A percentile compares a stretch with the other conserved stretches of the same genome.
These are phyloP conservation scores for Apostichopus parvimensis DNA, from an alignment of 35 echinoderm and acorn worm genomes.

Conservation along the genomic window DNA sequence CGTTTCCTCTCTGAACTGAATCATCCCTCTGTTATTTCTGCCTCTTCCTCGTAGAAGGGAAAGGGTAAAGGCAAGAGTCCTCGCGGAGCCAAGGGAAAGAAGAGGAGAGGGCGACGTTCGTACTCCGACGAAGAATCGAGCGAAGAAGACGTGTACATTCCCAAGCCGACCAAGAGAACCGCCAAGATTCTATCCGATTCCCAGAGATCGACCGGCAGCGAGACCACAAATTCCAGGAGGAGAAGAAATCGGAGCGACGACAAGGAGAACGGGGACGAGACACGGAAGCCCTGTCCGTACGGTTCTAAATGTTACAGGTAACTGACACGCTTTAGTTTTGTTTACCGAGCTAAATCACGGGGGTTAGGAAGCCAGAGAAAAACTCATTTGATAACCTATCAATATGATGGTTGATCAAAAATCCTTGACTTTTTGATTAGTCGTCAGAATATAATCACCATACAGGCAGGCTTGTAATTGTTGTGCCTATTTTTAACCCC, in stretches of 20 bases:
- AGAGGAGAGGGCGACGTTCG: neutral
- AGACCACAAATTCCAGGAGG: neutral
- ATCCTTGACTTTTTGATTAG: too few species aligned
- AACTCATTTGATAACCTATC: neutral
- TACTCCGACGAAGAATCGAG: slow-evolving; percentile 63
- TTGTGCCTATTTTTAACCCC: too few species aligned
- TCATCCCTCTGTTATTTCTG: too few species aligned
- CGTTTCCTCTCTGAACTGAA: too few species aligned
- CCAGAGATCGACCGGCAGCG: slow-evolving; percentile 29
- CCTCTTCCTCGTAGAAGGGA: neutral
- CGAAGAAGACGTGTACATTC: slow-evolving; percentile 86
- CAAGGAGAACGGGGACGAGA: slow-evolving; percentile 54
- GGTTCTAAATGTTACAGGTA: slow-evolving; percentile 90
- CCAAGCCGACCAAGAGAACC: slow-evolving; percentile 78
- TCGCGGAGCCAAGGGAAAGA: slow-evolving; percentile 56
- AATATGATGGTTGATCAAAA: too few species aligned
- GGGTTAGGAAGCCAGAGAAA: neutral
- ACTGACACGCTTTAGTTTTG: neutral
- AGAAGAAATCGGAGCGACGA: slow-evolving; percentile 46
- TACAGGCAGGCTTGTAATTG: too few species aligned
- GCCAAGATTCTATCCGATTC: slow-evolving; percentile 49
- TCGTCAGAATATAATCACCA: too few species aligned
- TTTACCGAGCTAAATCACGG: neutral
- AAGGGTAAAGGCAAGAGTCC: slow-evolving; percentile 49
- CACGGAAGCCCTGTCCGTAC: slow-evolving; percentile 66